These are phyloP conservation scores for Andrena marginata DNA, from an alignment of 2,888 invertebrate species.

Conservation along the genomic window DNA sequence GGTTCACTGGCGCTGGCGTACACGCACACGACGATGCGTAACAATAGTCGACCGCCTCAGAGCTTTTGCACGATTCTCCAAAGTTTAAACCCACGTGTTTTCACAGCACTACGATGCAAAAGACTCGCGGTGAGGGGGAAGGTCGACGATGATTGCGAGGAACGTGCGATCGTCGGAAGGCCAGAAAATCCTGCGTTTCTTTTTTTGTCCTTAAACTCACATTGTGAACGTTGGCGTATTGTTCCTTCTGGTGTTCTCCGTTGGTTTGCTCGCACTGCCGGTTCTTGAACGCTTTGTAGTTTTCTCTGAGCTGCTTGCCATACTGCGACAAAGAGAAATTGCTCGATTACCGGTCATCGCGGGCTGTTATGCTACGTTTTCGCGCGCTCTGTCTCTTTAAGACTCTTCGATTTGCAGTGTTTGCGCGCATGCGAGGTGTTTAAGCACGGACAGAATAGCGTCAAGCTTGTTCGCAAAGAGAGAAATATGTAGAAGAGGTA, in stretches of 20 bases:
- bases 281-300: constrained; percentile 87
- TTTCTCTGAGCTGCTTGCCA: constrained; percentile 88
- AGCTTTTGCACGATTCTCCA: constrained; percentile 78
- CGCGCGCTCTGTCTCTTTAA: too few species aligned
- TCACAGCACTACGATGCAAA: background rate
- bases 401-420: too few species aligned
- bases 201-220: constrained; percentile 83
- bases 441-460: too few species aligned
- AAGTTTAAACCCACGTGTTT: constrained; percentile 45
- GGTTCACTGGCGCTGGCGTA: constrained; percentile 73
- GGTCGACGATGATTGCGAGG: background rate
- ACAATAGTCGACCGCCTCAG: constrained; percentile 76
- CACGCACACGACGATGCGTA: constrained; percentile 69
- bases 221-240: constrained; percentile 86
- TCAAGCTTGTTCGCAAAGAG: too few species aligned
- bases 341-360: background rate
- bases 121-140: background rate
- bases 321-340: constrained; percentile 85
- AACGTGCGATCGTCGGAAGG: too few species aligned
- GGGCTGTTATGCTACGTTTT: too few species aligned
- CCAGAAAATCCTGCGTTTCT: too few species aligned
- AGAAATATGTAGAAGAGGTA: too few species aligned
- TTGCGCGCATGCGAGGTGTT: too few species aligned
- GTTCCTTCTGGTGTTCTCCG: constrained; percentile 85
- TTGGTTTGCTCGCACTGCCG: constrained; percentile 85